Conservation (phyloP, 2,888 invertebrate species). For the Piscicola geometra region DNA sequence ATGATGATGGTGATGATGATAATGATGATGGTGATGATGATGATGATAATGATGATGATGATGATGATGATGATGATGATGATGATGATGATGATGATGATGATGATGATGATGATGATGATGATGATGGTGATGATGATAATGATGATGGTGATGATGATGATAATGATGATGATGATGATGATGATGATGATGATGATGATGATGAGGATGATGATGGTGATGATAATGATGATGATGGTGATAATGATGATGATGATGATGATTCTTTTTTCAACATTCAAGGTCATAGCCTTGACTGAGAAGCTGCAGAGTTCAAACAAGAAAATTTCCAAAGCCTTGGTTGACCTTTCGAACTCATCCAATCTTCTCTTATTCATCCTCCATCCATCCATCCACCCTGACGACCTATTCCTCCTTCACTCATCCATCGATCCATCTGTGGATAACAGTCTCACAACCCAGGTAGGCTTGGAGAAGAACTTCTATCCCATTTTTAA, state of each 20-base stretch:
- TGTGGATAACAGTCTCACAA: background rate
- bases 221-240: conserved; percentile 24
- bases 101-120: conserved; percentile 37
- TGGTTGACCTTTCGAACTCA: background rate
- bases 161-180: conserved; percentile 29
- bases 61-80: conserved; percentile 8
- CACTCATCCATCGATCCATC: background rate
- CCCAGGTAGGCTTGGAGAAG: background rate
- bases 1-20: conserved; percentile 18
- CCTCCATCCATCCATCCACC: background rate
- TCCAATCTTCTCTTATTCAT: conserved; percentile 1
- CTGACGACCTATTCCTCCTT: background rate
- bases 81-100: conserved; percentile 30
- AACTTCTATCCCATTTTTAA: no score
- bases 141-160: conserved; percentile 31
- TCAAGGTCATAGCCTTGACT: background rate
- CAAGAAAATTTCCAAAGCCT: background rate
- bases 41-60: conserved; percentile 15
- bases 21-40: conserved; percentile 16
- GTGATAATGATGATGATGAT: background rate
- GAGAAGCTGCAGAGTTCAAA: background rate
- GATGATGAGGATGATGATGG: conserved; percentile 22
- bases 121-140: conserved; percentile 37
- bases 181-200: conserved; percentile 28
- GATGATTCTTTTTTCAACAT: background rate